Percentiles rank a stretch among this genome's conserved stretches.
phyloP scores from a whole-genome alignment of 2,888 invertebrate genomes.

The Drosophila diplacantha region DNA sequence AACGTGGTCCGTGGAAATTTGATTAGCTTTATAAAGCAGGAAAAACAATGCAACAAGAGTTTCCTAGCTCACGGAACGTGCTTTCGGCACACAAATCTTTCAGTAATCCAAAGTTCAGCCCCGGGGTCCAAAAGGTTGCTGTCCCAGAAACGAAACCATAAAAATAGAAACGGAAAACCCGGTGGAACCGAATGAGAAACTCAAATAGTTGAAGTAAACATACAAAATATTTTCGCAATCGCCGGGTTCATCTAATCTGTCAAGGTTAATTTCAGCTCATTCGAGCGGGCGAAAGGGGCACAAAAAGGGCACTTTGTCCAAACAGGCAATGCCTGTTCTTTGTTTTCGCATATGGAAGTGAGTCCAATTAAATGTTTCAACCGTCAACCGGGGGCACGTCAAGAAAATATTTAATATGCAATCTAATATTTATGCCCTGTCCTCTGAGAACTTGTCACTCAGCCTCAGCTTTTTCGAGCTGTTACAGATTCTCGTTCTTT shows the following conservation, averaged over 20 bases:
- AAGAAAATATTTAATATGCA: slow-evolving; percentile 54
- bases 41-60: slow-evolving; percentile 26
- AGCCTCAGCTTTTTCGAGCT: slow-evolving; percentile 42
- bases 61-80: slow-evolving; percentile 43
- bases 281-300: slow-evolving; percentile 30
- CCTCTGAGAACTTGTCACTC: slow-evolving; percentile 59
- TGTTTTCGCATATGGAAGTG: slow-evolving; percentile 17
- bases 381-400: slow-evolving; percentile 31
- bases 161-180: slow-evolving; percentile 10
- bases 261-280: slow-evolving; percentile 61
- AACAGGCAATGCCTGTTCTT: slow-evolving; percentile 29
- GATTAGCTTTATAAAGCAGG: slow-evolving; percentile 38
- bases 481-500: slow-evolving; percentile 47
- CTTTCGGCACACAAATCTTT: slow-evolving; percentile 33
- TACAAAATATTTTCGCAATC: slow-evolving; percentile 15
- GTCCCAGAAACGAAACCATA: slow-evolving; percentile 21
- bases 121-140: slow-evolving; percentile 2
- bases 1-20: slow-evolving; percentile 41
- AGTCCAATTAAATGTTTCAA: slow-evolving; percentile 59
- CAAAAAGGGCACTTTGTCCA: slow-evolving; percentile 16
- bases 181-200: slow-evolving; percentile 8
- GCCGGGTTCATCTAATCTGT: slow-evolving; percentile 49
- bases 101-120: slow-evolving; percentile 12
- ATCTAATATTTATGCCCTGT: slow-evolving; percentile 41
- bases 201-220: slow-evolving; percentile 5